phyloP scores from a whole-genome alignment of 2,888 invertebrate species.

The Meiosimyza decipiens region DNA sequence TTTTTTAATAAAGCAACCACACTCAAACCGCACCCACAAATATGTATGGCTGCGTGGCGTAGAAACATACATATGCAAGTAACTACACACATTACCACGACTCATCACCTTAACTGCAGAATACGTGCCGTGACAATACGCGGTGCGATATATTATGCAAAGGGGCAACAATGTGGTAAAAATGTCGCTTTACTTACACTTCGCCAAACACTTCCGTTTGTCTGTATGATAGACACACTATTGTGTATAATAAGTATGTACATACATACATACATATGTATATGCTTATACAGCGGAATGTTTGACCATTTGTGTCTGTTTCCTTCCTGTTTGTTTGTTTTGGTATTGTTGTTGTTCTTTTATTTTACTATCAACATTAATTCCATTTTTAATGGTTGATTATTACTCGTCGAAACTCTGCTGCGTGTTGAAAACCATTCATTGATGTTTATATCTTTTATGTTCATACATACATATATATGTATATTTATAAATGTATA shows the following conservation, averaged over 20 bases:
- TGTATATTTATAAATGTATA: too few species aligned
- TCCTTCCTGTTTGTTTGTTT: neutral
- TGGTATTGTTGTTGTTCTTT: conserved; percentile 5
- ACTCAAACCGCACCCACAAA: too few species aligned
- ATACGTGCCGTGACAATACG: neutral
- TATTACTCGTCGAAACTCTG: too few species aligned
- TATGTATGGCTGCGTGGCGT: too few species aligned
- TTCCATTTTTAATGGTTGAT: too few species aligned
- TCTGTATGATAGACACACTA: neutral
- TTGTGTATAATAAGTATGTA: neutral
- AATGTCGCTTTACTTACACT: conserved; percentile 31
- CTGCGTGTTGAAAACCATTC: too few species aligned
- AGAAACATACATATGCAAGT: too few species aligned
- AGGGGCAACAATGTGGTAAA: conserved; percentile 31
- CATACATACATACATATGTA: neutral
- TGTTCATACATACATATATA: too few species aligned
- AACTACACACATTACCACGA: too few species aligned
- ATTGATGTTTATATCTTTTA: too few species aligned
- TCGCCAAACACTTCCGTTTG: conserved; percentile 19
- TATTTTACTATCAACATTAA: neutral
- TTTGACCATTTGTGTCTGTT: neutral
- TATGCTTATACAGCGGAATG: neutral
- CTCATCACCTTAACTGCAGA: too few species aligned
- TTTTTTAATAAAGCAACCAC: too few species aligned
- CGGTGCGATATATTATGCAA: neutral